Base-by-base conservation (phyloP, 2,113 vertebrate species). In the Argyrosomus japonicus region DNA sequence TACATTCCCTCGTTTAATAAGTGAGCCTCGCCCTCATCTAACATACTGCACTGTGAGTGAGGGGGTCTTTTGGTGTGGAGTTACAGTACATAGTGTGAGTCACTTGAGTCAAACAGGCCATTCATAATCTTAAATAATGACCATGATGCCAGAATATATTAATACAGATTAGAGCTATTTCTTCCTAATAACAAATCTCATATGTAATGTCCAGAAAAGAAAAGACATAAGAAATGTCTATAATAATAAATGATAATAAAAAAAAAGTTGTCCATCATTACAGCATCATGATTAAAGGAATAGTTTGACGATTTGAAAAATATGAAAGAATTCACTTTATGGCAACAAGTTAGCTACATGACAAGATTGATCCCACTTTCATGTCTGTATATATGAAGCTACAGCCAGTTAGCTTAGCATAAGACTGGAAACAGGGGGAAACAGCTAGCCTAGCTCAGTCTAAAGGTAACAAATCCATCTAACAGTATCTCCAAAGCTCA, bases 1-100 rank as follows among this genome's bases (percentile, higher is more conserved):
- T 79, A 80, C 65, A 56, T 80, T 77, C 77, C 77, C 75, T 60
- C 43, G 13, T 87, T 84, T 79, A 77, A 85, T 67, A 73, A 91
- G 74, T 54, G 63, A 90, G 75, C 50, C 51, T 64, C 57, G 67
- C 71, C 77, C 43, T 40, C 36, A 40, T 40, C 36, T 40, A 25
- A 61, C 75, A 76, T 54, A 61, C 45, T 87, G 71, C 68, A 9
- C 71, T 72, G 68, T 13, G 71, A 57, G 17, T 6, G 27, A 78
- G 36, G 56, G 43, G 15, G 72, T 84, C 54, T 76, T 29, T 54
- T 62, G 50, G 77, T 70, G 25, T 77, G 64, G 47, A 68, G 53
- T 81, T 81, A 68, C 82, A 77, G 68, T 43, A 71, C 75, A 71
- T 77, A 14, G 5, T 79, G 74, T 40, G 68, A 85, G 45, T 81